Evolutionary conservation across 2,797 vertebrate genomes (phyloP).

Genomic region (Mormyrus hasselquistii): DNA sequence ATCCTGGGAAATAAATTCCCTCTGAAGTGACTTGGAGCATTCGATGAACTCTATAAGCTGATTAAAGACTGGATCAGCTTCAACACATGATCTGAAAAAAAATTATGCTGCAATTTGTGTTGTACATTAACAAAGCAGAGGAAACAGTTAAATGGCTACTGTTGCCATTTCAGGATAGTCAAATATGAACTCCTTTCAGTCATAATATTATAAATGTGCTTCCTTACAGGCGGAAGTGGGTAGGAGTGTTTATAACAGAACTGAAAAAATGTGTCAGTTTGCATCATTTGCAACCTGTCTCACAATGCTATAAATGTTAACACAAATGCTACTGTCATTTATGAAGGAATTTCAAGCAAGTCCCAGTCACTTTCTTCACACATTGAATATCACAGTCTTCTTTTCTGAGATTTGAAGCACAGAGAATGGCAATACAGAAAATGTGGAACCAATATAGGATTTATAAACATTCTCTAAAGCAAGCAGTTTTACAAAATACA

Average conservation of each 20-base stretch:
- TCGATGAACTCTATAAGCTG: constrained; percentile 44
- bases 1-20: constrained; percentile 30
- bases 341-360: constrained; percentile 5
- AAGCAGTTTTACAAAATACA: background rate
- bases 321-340: constrained; percentile 8
- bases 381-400: background rate
- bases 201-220: constrained; percentile 11
- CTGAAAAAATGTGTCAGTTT: constrained; percentile 12
- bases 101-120: constrained; percentile 11
- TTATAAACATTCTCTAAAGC: background rate
- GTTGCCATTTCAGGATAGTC: background rate
- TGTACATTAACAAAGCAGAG: background rate
- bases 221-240: background rate
- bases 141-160: background rate
- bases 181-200: background rate
- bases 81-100: constrained; percentile 42
- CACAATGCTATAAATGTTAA: constrained; percentile 1
- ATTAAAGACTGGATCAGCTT: constrained; percentile 33
- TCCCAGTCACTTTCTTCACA: background rate
- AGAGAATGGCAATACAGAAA: background rate
- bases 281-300: constrained; percentile 4
- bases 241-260: background rate
- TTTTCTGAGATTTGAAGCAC: constrained; percentile 11
- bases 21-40: constrained; percentile 44
- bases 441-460: background rate